phyloP scores from a whole-genome alignment of 2,113 vertebrate genomes.

The Mus musculus region DNA sequence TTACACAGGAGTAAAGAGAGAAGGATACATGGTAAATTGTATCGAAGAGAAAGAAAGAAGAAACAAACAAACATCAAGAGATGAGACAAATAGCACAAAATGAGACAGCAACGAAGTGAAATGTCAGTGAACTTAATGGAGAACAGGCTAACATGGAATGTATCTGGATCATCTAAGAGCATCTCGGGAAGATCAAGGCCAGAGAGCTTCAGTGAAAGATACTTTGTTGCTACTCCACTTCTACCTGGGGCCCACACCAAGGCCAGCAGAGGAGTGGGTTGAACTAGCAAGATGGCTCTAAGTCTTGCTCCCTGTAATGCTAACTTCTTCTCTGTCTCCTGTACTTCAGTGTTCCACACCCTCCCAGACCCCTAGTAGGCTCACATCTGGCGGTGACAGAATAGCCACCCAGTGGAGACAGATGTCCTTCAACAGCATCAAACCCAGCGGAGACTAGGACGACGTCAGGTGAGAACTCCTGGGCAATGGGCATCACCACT shows the following conservation, averaged over 20 bases:
- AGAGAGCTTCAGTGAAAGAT: neutral
- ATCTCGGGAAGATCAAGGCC: neutral
- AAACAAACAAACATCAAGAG: neutral
- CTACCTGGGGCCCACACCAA: neutral
- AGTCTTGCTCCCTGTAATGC: neutral
- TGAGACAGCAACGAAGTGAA: neutral
- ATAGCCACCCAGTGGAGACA: constrained; percentile 92
- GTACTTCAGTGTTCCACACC: neutral
- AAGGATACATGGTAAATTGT: neutral
- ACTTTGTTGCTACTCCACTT: neutral
- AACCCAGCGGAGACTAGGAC: constrained; percentile 94
- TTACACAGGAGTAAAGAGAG: neutral
- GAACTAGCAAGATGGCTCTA: neutral
- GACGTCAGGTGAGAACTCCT: constrained; percentile 92
- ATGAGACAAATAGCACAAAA: neutral
- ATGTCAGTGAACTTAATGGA: neutral
- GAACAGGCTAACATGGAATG: neutral
- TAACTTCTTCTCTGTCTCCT: neutral
- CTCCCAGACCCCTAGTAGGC: constrained; percentile 60
- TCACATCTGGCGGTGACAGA: constrained; percentile 93
- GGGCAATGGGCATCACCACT: constrained; percentile 94
- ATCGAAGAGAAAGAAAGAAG: neutral
- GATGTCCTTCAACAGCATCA: constrained; percentile 93
- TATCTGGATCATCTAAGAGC: neutral
- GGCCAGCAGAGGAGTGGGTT: neutral